phyloP scores from a whole-genome alignment of 1,140 invertebrate species.

The Heliconius congener region DNA sequence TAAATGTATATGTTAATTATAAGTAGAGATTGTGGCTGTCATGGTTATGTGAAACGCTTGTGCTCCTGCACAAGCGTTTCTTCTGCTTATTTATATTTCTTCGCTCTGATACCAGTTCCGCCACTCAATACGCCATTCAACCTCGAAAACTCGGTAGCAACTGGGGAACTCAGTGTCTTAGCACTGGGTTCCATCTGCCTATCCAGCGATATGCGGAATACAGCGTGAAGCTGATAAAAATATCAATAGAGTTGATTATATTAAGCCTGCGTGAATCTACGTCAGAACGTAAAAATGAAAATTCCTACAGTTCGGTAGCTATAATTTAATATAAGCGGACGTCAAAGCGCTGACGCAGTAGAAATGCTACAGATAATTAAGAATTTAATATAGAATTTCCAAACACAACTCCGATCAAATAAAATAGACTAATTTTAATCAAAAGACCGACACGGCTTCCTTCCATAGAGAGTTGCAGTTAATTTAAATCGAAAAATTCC shows the following conservation, averaged over 20 bases:
- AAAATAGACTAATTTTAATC: constrained; percentile 48
- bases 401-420: constrained; percentile 47
- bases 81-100: too few relatives aligned
- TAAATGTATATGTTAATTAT: too few relatives aligned
- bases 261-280: neutral
- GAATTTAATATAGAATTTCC: constrained; percentile 44
- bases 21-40: too few relatives aligned
- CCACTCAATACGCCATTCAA: too few relatives aligned
- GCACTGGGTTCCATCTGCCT: too few relatives aligned
- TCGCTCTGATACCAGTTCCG: too few relatives aligned
- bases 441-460: constrained; percentile 50
- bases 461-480: constrained; percentile 46
- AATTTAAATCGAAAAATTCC: constrained; percentile 59
- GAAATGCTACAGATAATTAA: constrained; percentile 46
- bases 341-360: constrained; percentile 33
- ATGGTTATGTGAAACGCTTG: too few relatives aligned
- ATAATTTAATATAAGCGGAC: constrained; percentile 30
- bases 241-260: neutral
- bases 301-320: neutral
- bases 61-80: too few relatives aligned
- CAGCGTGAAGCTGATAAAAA: neutral
- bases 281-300: neutral
- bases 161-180: too few relatives aligned
- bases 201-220: too few relatives aligned
- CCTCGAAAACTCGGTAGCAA: too few relatives aligned